These are phyloP conservation scores for Chaetophractus vellerosus DNA, from an alignment of 2,797 vertebrate genomes.

Conservation along the genomic window DNA sequence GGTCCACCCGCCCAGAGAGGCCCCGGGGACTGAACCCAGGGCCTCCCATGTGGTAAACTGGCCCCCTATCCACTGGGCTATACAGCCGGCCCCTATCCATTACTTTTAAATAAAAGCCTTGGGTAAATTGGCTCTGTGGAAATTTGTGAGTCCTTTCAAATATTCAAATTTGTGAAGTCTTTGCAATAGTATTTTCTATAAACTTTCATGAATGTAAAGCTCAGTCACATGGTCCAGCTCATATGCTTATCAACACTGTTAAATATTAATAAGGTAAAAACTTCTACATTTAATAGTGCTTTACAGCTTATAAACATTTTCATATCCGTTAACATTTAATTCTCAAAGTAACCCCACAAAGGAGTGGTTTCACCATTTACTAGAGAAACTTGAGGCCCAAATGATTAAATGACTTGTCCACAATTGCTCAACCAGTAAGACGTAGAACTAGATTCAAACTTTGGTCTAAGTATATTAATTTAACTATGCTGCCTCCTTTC, in stretches of 20 bases:
- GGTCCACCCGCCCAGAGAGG: too few relatives aligned
- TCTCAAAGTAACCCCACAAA: not conserved
- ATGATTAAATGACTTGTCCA: slow-evolving; percentile 49
- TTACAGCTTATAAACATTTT: slow-evolving; percentile 54
- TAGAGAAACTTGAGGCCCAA: slow-evolving; percentile 33
- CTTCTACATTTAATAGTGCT: not conserved
- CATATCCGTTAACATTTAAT: not conserved
- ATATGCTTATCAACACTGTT: slow-evolving; percentile 7
- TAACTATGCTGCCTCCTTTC: not conserved
- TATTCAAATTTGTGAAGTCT: slow-evolving; percentile 14
- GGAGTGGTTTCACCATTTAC: not conserved
- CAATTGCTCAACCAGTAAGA: not conserved
- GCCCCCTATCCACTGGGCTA: too few relatives aligned
- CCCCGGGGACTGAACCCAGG: too few relatives aligned
- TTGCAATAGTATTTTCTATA: slow-evolving; percentile 49
- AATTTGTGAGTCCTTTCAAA: slow-evolving; percentile 41
- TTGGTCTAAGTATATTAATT: not conserved
- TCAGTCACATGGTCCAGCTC: not conserved
- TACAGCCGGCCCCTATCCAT: too few relatives aligned
- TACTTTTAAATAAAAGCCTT: slow-evolving; percentile 52
- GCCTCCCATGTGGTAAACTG: too few relatives aligned
- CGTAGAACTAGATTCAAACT: not conserved
- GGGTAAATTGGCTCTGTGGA: slow-evolving; percentile 14
- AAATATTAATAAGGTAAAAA: slow-evolving; percentile 15
- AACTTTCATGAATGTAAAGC: slow-evolving; percentile 41